phyloP scores from a whole-genome alignment of 2,797 vertebrate genomes.

The Schizopygopsis malacanthus region DNA sequence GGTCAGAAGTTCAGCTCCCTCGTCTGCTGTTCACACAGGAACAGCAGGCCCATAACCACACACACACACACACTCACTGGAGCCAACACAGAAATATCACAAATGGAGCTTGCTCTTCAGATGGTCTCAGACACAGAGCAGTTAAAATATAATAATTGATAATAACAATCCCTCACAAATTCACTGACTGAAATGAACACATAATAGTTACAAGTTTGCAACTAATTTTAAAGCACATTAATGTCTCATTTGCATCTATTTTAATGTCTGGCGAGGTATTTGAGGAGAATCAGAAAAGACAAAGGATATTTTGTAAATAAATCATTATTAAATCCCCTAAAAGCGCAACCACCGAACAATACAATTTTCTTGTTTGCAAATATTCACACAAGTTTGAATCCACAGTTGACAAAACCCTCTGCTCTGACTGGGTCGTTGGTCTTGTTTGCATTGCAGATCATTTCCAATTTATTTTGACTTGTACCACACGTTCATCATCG shows the following conservation, averaged over 20 bases:
- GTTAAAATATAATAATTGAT: constrained; percentile 2
- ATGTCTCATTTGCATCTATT: not conserved
- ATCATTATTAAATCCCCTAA: not conserved
- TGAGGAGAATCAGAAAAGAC: not conserved
- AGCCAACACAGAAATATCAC: constrained; percentile 44
- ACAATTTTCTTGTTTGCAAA: not conserved
- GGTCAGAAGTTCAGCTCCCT: constrained; percentile 81
- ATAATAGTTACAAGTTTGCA: not conserved
- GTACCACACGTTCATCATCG: constrained; percentile 71
- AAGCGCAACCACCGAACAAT: not conserved
- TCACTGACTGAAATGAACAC: not conserved
- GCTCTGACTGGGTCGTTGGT: constrained; percentile 40
- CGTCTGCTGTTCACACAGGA: constrained; percentile 75
- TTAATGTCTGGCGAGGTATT: not conserved
- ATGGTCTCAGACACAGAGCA: constrained; percentile 17
- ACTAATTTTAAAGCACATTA: not conserved
- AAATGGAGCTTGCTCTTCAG: constrained; percentile 36
- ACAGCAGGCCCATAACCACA: constrained; percentile 64
- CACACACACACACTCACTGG: constrained; percentile 46
- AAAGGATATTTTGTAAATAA: not conserved
- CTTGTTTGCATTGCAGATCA: constrained; percentile 74
- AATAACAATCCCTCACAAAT: constrained; percentile 18
- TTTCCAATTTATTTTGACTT: constrained; percentile 75
- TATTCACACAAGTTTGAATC: constrained; percentile 27
- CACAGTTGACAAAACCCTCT: constrained; percentile 22